These are phyloP conservation scores for Galago senegalensis DNA, from an alignment of 2,797 vertebrate genomes.

Conservation along the genomic window DNA sequence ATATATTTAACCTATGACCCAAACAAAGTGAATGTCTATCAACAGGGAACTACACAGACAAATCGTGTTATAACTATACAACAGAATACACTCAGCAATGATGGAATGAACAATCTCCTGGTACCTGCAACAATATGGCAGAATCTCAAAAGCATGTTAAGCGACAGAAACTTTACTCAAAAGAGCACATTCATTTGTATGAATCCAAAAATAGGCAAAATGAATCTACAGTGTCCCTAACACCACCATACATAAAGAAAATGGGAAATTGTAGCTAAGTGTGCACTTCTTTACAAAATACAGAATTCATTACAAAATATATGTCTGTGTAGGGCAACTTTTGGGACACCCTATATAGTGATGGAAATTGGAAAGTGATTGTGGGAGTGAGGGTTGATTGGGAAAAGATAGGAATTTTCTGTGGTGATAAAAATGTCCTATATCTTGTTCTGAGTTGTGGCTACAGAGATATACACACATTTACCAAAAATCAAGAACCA, in stretches of 20 bases:
- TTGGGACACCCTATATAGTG: background rate
- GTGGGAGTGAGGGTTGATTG: background rate
- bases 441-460: background rate
- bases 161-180: background rate
- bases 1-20: background rate
- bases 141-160: background rate
- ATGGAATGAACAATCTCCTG: background rate
- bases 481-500: background rate
- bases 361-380: background rate
- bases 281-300: no score
- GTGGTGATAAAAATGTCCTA: background rate
- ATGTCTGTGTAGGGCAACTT: no score
- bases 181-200: background rate
- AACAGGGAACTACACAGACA: background rate
- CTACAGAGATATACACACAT: background rate
- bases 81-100: background rate
- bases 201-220: background rate
- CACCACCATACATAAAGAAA: no score
- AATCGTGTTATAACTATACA: background rate
- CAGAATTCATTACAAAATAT: no score
- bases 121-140: background rate
- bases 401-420: background rate
- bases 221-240: background rate
- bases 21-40: background rate
- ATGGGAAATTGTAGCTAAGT: no score